phyloP scores from a whole-genome alignment of 53 echinoderm and acorn worm genomes.

The Apostichopus leukothele region DNA sequence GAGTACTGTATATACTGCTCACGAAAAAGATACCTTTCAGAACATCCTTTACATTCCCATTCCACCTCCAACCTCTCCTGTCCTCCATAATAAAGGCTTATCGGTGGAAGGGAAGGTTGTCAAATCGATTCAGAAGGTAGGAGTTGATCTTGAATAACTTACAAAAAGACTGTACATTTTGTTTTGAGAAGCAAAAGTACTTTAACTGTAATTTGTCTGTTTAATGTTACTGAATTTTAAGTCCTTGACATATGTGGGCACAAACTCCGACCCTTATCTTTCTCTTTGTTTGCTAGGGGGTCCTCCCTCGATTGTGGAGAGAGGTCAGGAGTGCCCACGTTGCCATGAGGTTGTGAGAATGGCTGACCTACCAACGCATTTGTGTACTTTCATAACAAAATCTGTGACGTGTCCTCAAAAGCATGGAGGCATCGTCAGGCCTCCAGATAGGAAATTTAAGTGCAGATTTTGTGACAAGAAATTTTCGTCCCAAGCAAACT shows the following conservation, averaged over 20 bases:
- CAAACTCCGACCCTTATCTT: background rate
- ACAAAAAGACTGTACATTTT: background rate
- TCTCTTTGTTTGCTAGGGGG: background rate
- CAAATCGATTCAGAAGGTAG: too few species aligned
- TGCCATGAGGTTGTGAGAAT: background rate
- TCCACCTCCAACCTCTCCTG: too few species aligned
- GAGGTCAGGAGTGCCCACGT: background rate
- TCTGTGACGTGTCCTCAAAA: background rate
- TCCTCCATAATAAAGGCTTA: too few species aligned
- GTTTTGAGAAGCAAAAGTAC: background rate
- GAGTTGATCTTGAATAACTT: too few species aligned
- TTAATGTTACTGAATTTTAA: background rate
- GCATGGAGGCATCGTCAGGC: background rate
- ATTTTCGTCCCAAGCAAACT: background rate
- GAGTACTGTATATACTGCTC: too few species aligned
- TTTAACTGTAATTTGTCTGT: background rate
- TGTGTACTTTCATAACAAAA: background rate
- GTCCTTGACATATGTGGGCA: background rate
- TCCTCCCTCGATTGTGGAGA: background rate
- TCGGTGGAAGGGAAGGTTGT: too few species aligned
- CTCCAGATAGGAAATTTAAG: background rate
- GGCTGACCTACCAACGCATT: slow-evolving; percentile 5
- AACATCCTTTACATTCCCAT: too few species aligned
- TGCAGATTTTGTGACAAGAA: slow-evolving; percentile 11
- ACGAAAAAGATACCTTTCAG: too few species aligned